Evolutionary conservation across 2,113 vertebrate species (phyloP).

Genomic region (Cinclus cinclus): DNA sequence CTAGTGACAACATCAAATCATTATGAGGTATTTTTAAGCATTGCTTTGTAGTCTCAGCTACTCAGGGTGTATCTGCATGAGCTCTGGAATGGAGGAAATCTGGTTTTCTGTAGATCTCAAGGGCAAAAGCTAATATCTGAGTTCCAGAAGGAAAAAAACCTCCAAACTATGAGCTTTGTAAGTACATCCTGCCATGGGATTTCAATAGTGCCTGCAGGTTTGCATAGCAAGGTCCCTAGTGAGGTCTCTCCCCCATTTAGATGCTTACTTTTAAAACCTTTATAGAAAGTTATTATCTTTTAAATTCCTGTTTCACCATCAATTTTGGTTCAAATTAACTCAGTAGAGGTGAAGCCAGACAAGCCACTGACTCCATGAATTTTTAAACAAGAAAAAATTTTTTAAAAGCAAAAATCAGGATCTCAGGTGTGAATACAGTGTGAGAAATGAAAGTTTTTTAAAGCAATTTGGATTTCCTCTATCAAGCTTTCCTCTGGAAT

Average conservation of each 20-base stretch:
- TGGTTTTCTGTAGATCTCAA: background rate
- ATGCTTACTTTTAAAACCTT: background rate
- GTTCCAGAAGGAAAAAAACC: background rate
- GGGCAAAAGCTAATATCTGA: background rate
- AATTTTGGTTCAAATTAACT: background rate
- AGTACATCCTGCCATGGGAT: background rate
- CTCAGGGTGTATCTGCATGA: background rate
- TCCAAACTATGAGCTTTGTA: background rate
- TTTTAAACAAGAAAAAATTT: background rate
- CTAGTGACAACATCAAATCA: background rate
- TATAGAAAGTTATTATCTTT: background rate
- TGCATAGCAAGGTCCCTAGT: rapidly evolving
- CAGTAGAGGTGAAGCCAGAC: background rate
- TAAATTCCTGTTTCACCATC: background rate
- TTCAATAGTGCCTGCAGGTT: background rate
- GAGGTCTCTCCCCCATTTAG: background rate
- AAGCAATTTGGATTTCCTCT: background rate
- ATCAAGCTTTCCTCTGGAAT: background rate
- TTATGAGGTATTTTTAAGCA: background rate
- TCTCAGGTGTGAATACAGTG: background rate
- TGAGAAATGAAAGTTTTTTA: background rate
- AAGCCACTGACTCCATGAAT: background rate
- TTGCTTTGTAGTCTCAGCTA: background rate
- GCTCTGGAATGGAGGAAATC: background rate
- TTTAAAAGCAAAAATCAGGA: background rate